A percentile compares a stretch with the other conserved stretches of the same genome.
phyloP scores from a whole-genome alignment of 2,888 invertebrate genomes.

The Torymus tubicola region DNA sequence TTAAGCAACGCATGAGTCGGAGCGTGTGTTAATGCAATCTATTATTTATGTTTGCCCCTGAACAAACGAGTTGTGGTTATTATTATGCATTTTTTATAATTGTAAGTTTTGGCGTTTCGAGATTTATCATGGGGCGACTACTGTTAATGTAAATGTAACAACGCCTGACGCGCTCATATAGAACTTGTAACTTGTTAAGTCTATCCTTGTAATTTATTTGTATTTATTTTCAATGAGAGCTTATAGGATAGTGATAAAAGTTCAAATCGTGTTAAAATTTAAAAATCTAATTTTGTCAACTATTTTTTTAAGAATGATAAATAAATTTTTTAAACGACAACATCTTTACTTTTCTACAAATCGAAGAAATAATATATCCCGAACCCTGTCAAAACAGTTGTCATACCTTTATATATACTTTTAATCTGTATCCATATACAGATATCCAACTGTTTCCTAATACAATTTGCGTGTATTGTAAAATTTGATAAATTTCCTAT shows the following conservation, averaged over 20 bases:
- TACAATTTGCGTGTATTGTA: too few relatives aligned
- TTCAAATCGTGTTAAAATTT: conserved; percentile 53
- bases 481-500: too few relatives aligned
- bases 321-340: conserved; percentile 42
- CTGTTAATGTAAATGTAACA: conserved; percentile 38
- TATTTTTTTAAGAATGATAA: conserved; percentile 57
- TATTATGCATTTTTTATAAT: conserved; percentile 49
- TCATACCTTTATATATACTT: too few relatives aligned
- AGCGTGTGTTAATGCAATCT: conserved; percentile 14
- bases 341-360: too few relatives aligned
- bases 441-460: too few relatives aligned
- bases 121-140: conserved; percentile 13
- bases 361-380: too few relatives aligned
- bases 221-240: conserved; percentile 61
- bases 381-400: too few relatives aligned
- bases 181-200: conserved; percentile 41
- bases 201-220: conserved; percentile 59
- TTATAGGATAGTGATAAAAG: conserved; percentile 53
- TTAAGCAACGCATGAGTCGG: background rate
- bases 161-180: conserved; percentile 9
- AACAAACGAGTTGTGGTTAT: conserved; percentile 50
- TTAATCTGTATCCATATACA: too few relatives aligned
- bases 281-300: conserved; percentile 55
- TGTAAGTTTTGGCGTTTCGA: conserved; percentile 42
- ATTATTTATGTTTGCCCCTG: conserved; percentile 43